phyloP scores from a whole-genome alignment of 1,140 invertebrate species.

The Leptopilina clavipes region DNA sequence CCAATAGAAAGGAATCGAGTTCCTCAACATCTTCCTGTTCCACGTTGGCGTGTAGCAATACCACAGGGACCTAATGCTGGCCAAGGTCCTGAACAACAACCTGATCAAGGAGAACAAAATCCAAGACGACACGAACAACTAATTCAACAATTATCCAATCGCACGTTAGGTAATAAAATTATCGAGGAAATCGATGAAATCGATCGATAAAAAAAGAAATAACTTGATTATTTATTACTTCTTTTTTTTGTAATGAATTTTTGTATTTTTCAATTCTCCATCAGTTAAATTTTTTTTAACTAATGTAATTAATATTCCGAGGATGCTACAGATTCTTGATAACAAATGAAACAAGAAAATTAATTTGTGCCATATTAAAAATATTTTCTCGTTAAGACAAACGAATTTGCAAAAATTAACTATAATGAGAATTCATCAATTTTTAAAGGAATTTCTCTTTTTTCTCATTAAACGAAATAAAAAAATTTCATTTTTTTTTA shows the following conservation, averaged over 20 bases:
- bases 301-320: too few relatives aligned
- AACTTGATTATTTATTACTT: background rate
- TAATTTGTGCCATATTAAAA: too few relatives aligned
- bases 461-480: too few relatives aligned
- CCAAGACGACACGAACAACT: background rate
- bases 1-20: background rate
- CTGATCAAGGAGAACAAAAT: background rate
- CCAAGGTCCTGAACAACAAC: background rate
- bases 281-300: too few relatives aligned
- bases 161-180: background rate
- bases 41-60: background rate
- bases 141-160: background rate
- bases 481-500: too few relatives aligned
- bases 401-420: too few relatives aligned
- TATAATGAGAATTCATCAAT: too few relatives aligned
- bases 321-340: too few relatives aligned
- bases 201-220: background rate
- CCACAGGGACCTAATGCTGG: background rate
- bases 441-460: too few relatives aligned
- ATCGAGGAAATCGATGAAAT: background rate
- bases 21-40: slow-evolving; percentile 9
- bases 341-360: too few relatives aligned
- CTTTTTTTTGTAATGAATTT: background rate
- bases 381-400: too few relatives aligned
- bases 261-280: too few relatives aligned